phyloP scores from a whole-genome alignment of 2,113 vertebrate genomes.

The Pelodiscus sinensis region DNA sequence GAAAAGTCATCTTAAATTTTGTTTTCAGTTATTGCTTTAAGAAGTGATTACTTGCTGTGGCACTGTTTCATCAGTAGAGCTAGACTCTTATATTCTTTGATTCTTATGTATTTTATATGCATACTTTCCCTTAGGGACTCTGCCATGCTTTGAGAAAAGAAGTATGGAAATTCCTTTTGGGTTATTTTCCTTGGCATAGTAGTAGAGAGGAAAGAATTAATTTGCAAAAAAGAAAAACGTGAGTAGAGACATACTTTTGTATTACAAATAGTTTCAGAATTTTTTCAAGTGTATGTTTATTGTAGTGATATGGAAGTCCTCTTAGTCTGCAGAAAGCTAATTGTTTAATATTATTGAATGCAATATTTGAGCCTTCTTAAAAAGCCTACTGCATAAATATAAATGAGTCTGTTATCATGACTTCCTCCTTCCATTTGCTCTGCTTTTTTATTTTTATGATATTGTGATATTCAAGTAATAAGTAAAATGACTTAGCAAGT shows the following conservation, averaged over 20 bases:
- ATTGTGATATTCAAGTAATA: neutral
- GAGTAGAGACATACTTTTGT: constrained; percentile 38
- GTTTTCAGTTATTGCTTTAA: neutral
- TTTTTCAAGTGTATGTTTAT: neutral
- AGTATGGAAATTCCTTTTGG: constrained; percentile 94
- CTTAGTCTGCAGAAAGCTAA: neutral
- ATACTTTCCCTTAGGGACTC: constrained; percentile 84
- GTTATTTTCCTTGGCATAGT: constrained; percentile 93
- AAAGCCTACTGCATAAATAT: neutral
- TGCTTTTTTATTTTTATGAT: neutral
- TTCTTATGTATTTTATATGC: neutral
- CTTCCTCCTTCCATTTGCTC: neutral
- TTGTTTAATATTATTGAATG: neutral
- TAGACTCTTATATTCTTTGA: neutral
- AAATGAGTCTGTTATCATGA: rapidly evolving
- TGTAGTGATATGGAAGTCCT: neutral
- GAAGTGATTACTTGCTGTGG: neutral
- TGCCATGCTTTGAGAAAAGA: constrained; percentile 91
- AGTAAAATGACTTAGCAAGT: neutral
- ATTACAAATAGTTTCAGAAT: neutral
- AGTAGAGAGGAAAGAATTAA: constrained; percentile 89
- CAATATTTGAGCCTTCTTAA: neutral
- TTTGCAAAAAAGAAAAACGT: constrained; percentile 91
- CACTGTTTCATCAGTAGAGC: neutral
- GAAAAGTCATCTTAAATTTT: neutral